Percentiles rank a stretch among this genome's conserved stretches.
phyloP scores from a whole-genome alignment of 2,113 vertebrate species.

The Pheucticus melanocephalus region DNA sequence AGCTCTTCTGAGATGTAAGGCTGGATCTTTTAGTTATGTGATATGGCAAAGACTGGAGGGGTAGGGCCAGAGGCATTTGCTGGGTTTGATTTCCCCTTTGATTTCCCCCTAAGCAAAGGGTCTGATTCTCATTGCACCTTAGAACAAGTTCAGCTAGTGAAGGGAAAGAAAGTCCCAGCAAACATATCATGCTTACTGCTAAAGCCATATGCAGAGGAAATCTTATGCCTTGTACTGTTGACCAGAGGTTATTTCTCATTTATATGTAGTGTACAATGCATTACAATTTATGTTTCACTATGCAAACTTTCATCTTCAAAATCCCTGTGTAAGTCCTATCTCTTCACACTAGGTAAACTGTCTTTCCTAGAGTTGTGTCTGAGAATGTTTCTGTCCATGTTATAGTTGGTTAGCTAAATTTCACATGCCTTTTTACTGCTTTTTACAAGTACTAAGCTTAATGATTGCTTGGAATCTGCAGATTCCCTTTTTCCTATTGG shows the following conservation, averaged over 20 bases:
- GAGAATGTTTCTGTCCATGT: not conserved
- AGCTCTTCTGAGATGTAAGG: not conserved
- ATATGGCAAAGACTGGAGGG: not conserved
- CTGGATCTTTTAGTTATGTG: not conserved
- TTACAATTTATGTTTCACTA: not conserved
- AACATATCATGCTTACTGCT: not conserved
- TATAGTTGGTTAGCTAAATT: not conserved
- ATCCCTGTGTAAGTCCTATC: not conserved
- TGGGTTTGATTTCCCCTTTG: not conserved
- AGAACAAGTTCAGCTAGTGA: not conserved
- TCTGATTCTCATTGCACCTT: not conserved
- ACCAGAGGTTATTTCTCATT: not conserved
- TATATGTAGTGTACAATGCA: not conserved
- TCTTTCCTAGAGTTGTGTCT: fast-evolving
- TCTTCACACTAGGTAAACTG: not conserved
- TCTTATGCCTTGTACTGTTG: not conserved
- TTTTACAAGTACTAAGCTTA: not conserved
- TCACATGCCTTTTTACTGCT: not conserved
- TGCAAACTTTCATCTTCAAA: not conserved
- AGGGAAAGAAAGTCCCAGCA: not conserved
- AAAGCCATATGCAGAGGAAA: not conserved
- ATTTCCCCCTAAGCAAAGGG: not conserved
- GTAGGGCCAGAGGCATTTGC: not conserved
- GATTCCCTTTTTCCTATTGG: not conserved
- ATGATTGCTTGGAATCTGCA: not conserved